Evolutionary conservation across 2,113 vertebrate species (phyloP).

Genomic region (Ctenodactylus gundi): DNA sequence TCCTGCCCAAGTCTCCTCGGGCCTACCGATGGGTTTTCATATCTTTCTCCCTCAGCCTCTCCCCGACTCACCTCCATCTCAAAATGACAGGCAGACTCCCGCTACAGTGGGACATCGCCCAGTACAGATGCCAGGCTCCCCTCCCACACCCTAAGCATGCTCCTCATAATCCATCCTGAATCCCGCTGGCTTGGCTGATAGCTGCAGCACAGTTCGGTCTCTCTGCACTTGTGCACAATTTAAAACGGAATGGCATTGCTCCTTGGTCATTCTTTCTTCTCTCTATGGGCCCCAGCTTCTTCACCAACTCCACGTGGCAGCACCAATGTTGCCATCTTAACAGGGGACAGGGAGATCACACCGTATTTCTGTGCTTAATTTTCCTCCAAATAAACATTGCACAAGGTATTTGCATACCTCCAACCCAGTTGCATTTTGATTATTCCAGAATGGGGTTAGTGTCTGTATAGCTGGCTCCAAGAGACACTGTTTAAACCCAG

Average conservation of each 20-base stretch:
- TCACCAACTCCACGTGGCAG: conserved; percentile 21
- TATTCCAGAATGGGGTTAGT: background rate
- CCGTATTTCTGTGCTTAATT: conserved; percentile 37
- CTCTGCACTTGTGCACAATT: background rate
- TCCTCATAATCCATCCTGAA: background rate
- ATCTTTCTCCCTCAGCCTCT: background rate
- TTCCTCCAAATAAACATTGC: conserved; percentile 54
- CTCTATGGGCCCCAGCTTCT: background rate
- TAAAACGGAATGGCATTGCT: background rate
- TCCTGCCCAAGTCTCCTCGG: background rate
- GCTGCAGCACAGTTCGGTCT: background rate
- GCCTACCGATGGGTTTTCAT: background rate
- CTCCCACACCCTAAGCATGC: background rate
- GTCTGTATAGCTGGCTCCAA: background rate
- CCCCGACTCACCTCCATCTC: background rate
- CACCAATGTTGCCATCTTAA: background rate
- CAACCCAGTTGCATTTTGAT: conserved; percentile 69
- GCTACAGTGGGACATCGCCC: background rate
- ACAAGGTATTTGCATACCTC: conserved; percentile 51
- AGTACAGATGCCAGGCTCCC: background rate
- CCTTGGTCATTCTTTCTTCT: background rate
- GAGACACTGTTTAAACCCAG: background rate
- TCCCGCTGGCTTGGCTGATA: background rate
- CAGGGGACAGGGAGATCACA: conserved; percentile 52
- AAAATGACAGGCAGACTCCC: background rate